These are phyloP conservation scores for Mesorhabditis spiculigera DNA, from an alignment of 2,888 invertebrate species.

Conservation along the genomic window DNA sequence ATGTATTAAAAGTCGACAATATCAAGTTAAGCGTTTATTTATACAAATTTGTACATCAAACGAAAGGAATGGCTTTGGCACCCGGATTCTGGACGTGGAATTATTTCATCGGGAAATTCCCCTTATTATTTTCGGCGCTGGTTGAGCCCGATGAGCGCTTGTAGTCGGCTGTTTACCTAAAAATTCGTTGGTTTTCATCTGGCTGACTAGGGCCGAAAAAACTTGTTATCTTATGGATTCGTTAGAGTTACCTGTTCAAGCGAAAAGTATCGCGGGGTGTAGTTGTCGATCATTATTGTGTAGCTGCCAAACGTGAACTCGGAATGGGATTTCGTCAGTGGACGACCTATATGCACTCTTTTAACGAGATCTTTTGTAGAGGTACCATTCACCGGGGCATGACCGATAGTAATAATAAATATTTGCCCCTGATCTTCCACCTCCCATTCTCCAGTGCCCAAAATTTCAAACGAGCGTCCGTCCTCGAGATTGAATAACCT, in stretches of 20 bases:
- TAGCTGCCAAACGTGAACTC: not conserved
- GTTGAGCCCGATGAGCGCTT: not conserved
- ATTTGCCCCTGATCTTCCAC: not conserved
- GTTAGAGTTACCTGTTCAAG: not conserved
- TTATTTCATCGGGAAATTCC: not conserved
- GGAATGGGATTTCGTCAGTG: not conserved
- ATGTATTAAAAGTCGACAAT: too few species aligned
- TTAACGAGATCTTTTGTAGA: too few species aligned
- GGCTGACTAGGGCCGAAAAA: too few species aligned
- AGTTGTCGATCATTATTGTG: slow-evolving; percentile 1
- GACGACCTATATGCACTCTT: not conserved
- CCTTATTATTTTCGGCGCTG: not conserved
- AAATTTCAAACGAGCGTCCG: not conserved
- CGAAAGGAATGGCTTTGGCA: not conserved
- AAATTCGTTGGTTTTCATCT: not conserved
- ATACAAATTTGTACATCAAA: not conserved
- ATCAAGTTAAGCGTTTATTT: not conserved
- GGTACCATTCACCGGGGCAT: not conserved
- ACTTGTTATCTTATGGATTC: too few species aligned
- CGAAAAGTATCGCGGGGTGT: not conserved
- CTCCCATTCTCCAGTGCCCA: not conserved
- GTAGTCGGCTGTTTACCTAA: slow-evolving; percentile 1
- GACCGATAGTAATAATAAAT: not conserved
- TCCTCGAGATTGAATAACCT: not conserved
- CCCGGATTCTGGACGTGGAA: not conserved